Conservation (phyloP, 1,140 invertebrate genomes). For the Philopotamus ludificatus region DNA sequence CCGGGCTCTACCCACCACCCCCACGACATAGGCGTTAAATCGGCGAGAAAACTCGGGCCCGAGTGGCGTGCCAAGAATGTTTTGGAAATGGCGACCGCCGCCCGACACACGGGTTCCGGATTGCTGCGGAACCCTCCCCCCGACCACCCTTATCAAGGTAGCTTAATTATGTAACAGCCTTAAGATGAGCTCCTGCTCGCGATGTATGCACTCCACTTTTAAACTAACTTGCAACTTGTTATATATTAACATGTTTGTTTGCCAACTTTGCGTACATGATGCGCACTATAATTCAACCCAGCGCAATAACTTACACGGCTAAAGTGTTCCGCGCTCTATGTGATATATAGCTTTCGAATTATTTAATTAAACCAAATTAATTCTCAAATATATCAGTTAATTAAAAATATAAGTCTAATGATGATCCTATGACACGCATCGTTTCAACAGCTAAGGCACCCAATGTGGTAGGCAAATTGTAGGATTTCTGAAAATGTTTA, state of each 20-base stretch:
- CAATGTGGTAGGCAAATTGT: too few species aligned
- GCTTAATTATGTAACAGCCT: constrained; percentile 19
- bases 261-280: constrained; percentile 1
- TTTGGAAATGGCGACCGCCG: constrained; percentile 21
- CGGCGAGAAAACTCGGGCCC: constrained; percentile 37
- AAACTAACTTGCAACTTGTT: not conserved
- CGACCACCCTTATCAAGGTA: constrained; percentile 16
- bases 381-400: too few species aligned
- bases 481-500: too few species aligned
- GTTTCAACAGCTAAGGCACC: too few species aligned
- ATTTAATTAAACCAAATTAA: too few species aligned
- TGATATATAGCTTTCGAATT: too few species aligned
- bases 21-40: constrained; percentile 38
- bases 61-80: constrained; percentile 38
- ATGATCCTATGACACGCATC: too few species aligned
- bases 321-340: too few species aligned
- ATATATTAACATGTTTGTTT: not conserved
- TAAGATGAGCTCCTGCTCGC: constrained; percentile 2
- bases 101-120: constrained; percentile 25
- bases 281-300: not conserved
- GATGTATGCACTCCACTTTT: constrained; percentile 2
- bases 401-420: too few species aligned
- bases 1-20: not conserved
- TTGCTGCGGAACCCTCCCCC: not conserved
- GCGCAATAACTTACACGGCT: too few species aligned